Conservation (phyloP, 1,140 invertebrate species). For the Phortica variegata region DNA sequence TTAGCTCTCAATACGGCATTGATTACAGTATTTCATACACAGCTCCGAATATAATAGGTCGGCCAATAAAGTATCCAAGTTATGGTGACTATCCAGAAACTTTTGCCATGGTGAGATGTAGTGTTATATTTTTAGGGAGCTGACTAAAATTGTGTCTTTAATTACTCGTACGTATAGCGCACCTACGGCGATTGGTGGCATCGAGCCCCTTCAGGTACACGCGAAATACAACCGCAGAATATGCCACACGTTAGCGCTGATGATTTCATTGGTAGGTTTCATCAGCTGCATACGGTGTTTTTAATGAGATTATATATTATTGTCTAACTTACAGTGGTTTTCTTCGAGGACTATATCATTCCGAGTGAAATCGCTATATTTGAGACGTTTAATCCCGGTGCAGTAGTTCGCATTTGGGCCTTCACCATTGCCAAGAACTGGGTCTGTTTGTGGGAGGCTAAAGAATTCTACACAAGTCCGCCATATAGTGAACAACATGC, state of each 20-base stretch:
- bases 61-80: conserved; percentile 78
- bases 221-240: conserved; percentile 74
- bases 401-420: conserved; percentile 80
- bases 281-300: conserved; percentile 7
- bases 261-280: conserved; percentile 78
- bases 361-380: conserved; percentile 77
- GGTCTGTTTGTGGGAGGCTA: conserved; percentile 76
- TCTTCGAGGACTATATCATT: conserved; percentile 74
- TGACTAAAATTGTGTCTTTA: too few relatives aligned
- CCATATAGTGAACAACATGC: conserved; percentile 59
- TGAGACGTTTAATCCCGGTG: conserved; percentile 89
- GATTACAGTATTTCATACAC: conserved; percentile 85
- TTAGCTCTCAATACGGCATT: conserved; percentile 88
- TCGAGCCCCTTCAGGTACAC: conserved; percentile 68
- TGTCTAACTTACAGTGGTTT: conserved; percentile 63
- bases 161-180: conserved; percentile 69
- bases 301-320: conserved; percentile 11
- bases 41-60: conserved; percentile 80
- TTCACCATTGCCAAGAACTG: conserved; percentile 63
- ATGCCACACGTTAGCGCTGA: conserved; percentile 68
- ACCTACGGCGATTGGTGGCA: conserved; percentile 91
- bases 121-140: too few relatives aligned
- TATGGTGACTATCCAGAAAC: conserved; percentile 89
- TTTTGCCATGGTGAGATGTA: conserved; percentile 76
- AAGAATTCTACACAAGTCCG: conserved; percentile 40